Base-by-base conservation (phyloP, 2,797 vertebrate genomes). In the Scolopax bukidnonensis region DNA sequence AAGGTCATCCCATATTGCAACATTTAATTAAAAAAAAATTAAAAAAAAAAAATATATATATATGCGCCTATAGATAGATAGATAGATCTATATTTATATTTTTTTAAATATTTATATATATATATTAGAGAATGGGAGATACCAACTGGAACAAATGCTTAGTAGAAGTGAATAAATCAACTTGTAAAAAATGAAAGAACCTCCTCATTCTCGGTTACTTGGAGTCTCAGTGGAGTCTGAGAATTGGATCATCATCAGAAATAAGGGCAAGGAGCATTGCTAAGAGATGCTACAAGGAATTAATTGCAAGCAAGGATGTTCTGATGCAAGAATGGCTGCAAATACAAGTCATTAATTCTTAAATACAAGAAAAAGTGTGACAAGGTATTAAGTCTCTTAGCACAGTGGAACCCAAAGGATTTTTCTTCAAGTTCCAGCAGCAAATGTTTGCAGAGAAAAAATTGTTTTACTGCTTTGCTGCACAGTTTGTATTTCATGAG, bases 281-380 rank as follows among this genome's bases (percentile, higher is more conserved):
- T 65, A 84, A 85, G 64, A 87, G 32, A 57, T 33, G 71, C 45
- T 75, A 71, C 53, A 51, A 80, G 65, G 71, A 96, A 92, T 77
- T 95, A 89, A 94, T 78, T 85, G 89, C 78, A 71, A 77, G 81
- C 16, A 85, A 53, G 56, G 48, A 51, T n/a, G 24, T 84, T 80
- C 89, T 84, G 25, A 70, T 85, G 68, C 64, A 93, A 89, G 75
- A 70, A 45, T 70, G 77, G 70, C 78, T 90, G 81, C 86, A 94
- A 90, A 93, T n/a, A 74, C 45, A 70, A 95, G 82, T 71, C 24
- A 93, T 96, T 94, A 83, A 89, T 93, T 96, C 94, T 94, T 93
- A 93, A 96, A 92, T 70, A 63, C 21, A 71, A 48, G 40, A 63
- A 89, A 65, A 90, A 82, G n/a, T 77, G 60, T 77, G 89, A 54